Percentiles rank a stretch among this genome's conserved stretches.
Conservation (phyloP, 2,888 invertebrate genomes). For the Apomyelois bistriatella region DNA sequence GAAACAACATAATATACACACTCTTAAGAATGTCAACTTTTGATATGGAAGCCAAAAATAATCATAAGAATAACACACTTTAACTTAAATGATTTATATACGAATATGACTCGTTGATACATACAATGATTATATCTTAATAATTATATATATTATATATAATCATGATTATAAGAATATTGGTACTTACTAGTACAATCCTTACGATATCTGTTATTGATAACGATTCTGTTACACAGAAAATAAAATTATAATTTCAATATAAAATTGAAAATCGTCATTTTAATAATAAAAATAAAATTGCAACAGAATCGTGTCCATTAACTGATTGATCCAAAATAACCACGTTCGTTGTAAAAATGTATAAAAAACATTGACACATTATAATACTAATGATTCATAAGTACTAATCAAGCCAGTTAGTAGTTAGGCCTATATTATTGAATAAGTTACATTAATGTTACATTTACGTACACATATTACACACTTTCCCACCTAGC, state of each 20-base stretch:
- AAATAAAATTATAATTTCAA: background rate
- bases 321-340: slow-evolving; percentile 20
- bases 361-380: slow-evolving; percentile 66
- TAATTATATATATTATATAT: slow-evolving; percentile 12
- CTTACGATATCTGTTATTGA: background rate
- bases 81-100: slow-evolving; percentile 12
- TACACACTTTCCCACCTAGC: slow-evolving; percentile 19
- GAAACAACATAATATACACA: slow-evolving; percentile 27
- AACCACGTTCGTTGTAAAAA: slow-evolving; percentile 61
- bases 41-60: slow-evolving; percentile 40
- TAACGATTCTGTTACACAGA: background rate
- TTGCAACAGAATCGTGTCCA: slow-evolving; percentile 8
- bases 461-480: slow-evolving; percentile 27
- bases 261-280: background rate
- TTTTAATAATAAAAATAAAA: background rate
- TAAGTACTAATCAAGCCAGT: slow-evolving; percentile 46
- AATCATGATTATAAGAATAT: slow-evolving; percentile 9
- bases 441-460: slow-evolving; percentile 30
- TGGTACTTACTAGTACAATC: slow-evolving; percentile 19
- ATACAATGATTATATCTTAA: slow-evolving; percentile 7
- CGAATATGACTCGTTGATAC: slow-evolving; percentile 6
- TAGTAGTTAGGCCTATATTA: slow-evolving; percentile 15
- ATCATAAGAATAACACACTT: slow-evolving; percentile 8
- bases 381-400: slow-evolving; percentile 49
- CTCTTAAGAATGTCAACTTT: slow-evolving; percentile 44